Percentiles rank a stretch among this genome's conserved stretches.
These are phyloP conservation scores for Struthidea cinerea DNA, from an alignment of 2,113 vertebrate genomes.

Conservation along the genomic window DNA sequence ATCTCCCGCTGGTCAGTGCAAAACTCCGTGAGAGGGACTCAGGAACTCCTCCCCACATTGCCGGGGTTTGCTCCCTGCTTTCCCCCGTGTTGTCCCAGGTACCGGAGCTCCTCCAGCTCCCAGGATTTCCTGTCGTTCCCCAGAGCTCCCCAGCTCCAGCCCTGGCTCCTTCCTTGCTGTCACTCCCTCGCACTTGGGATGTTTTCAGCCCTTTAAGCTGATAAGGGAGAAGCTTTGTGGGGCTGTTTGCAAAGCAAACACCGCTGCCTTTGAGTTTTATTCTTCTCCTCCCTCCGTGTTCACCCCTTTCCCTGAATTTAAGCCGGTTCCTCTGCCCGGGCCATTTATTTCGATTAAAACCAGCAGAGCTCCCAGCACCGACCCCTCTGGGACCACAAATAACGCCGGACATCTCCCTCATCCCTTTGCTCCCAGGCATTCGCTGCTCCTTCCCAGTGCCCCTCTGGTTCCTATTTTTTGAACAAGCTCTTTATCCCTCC, in stretches of 20 bases:
- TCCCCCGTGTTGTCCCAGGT: accelerated
- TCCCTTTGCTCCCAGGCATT: neutral
- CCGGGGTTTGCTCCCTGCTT: neutral
- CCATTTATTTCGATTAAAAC: constrained; percentile 60
- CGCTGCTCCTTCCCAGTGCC: neutral
- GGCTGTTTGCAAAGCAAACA: constrained; percentile 27
- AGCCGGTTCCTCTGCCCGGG: neutral
- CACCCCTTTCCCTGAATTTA: constrained; percentile 1
- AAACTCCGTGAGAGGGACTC: accelerated
- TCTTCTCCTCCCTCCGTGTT: neutral
- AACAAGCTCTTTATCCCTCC: neutral
- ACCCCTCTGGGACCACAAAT: neutral
- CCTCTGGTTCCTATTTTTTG: constrained; percentile 14
- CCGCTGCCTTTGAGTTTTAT: neutral
- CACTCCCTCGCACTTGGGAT: neutral
- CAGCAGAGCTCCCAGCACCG: neutral
- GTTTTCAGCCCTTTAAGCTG: neutral
- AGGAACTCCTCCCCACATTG: neutral
- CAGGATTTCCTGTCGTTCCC: neutral
- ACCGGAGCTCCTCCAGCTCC: neutral
- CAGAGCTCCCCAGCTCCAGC: neutral
- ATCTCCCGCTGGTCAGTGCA: neutral
- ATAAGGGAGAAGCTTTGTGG: neutral
- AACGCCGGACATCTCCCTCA: neutral
- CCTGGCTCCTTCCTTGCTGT: neutral